Evolutionary conservation across 2,888 invertebrate species (phyloP).

Genomic region (Conchocele bisecta): DNA sequence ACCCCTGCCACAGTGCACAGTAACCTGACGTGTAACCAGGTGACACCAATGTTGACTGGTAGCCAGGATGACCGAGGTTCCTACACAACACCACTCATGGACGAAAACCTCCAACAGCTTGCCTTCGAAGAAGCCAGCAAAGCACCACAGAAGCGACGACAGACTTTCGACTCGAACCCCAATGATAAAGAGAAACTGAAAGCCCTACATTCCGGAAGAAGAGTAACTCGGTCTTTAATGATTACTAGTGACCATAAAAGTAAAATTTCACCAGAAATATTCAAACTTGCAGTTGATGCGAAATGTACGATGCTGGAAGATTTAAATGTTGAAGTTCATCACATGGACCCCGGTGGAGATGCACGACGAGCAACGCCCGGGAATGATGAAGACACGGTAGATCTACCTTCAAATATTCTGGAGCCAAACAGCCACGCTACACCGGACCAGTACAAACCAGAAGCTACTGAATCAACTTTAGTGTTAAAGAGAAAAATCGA

Average conservation of each 20-base stretch:
- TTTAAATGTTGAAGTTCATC: not conserved
- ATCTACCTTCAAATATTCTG: too few species aligned
- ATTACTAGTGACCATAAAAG: too few species aligned
- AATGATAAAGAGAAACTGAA: slow-evolving; percentile 22
- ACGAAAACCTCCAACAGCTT: slow-evolving; percentile 45
- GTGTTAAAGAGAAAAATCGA: too few species aligned
- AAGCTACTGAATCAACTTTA: too few species aligned
- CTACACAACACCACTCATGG: slow-evolving; percentile 61
- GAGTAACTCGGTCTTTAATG: slow-evolving; percentile 41
- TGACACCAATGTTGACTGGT: slow-evolving; percentile 8
- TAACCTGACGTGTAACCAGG: too few species aligned
- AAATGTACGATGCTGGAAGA: not conserved
- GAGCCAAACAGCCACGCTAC: too few species aligned
- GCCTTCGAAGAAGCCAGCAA: slow-evolving; percentile 46
- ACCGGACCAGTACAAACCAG: too few species aligned
- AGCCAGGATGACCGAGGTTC: not conserved
- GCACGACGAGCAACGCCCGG: too few species aligned
- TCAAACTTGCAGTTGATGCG: too few species aligned
- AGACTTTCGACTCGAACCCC: slow-evolving; percentile 5
- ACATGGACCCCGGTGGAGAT: slow-evolving; percentile 44
- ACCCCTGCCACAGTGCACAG: too few species aligned
- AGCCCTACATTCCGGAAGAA: slow-evolving; percentile 10
- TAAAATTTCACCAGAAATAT: too few species aligned
- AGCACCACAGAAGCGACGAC: slow-evolving; percentile 55
- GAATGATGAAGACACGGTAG: too few species aligned